phyloP scores from a whole-genome alignment of 2,888 invertebrate genomes.

The Rhyacophila evoluta region DNA sequence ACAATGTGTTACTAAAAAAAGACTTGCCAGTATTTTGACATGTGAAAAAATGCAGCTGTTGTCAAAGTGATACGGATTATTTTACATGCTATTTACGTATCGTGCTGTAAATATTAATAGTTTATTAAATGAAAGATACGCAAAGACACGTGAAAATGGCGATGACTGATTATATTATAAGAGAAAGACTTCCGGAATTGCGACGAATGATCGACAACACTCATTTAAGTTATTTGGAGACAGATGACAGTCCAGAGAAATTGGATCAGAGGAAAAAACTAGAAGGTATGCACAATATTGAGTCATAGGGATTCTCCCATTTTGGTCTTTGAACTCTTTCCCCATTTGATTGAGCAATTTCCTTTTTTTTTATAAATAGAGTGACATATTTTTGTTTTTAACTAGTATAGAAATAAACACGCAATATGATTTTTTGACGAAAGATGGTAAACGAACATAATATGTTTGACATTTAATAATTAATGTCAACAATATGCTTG shows the following conservation, averaged over 20 bases:
- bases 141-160: constrained; percentile 57
- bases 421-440: no score
- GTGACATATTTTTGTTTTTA: no score
- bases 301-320: no score
- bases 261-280: constrained; percentile 80
- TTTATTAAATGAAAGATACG: constrained; percentile 23
- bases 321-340: no score
- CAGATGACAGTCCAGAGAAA: constrained; percentile 84
- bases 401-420: no score
- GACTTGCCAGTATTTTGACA: not conserved
- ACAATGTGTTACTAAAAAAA: not conserved
- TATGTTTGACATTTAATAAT: no score
- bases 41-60: constrained; percentile 13
- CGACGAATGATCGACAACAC: constrained; percentile 81
- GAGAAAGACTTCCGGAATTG: constrained; percentile 75
- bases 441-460: no score
- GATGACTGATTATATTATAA: constrained; percentile 67
- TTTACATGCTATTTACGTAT: not conserved
- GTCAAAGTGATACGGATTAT: not conserved
- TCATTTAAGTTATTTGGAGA: constrained; percentile 83
- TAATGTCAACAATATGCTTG: no score
- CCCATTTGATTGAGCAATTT: no score
- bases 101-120: not conserved
- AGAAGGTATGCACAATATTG: constrained; percentile 72
- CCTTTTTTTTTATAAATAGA: no score